Conservation (phyloP, 2,888 invertebrate species). For the Cryptosula pallasiana region DNA sequence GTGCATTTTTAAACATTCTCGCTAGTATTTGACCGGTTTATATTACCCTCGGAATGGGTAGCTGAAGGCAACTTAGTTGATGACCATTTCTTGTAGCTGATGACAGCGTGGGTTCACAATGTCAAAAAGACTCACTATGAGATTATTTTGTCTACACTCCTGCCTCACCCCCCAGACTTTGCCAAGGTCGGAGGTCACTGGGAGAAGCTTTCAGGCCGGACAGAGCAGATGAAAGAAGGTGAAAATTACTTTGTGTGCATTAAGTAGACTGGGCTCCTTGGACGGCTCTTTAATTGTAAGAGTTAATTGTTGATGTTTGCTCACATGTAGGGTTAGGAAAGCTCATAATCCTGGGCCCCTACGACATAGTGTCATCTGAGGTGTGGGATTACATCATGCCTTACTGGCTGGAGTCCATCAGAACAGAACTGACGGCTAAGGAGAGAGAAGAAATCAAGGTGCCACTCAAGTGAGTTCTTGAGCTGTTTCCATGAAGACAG, state of each 20-base stretch:
- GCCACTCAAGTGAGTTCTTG: conserved; percentile 61
- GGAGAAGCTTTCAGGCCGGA: conserved; percentile 58
- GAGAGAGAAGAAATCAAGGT: conserved; percentile 78
- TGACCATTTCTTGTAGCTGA: conserved; percentile 3
- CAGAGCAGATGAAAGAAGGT: conserved; percentile 89
- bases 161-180: conserved; percentile 94
- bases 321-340: conserved; percentile 67
- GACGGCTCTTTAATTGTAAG: too few relatives aligned
- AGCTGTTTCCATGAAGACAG: too few relatives aligned
- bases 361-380: conserved; percentile 90
- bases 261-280: too few relatives aligned
- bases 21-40: too few relatives aligned
- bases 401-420: conserved; percentile 96
- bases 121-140: conserved; percentile 78
- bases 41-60: too few relatives aligned
- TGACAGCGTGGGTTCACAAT: conserved; percentile 68
- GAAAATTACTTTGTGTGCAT: neutral
- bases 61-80: too few relatives aligned
- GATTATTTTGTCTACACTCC: conserved; percentile 83
- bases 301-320: too few relatives aligned
- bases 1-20: too few relatives aligned
- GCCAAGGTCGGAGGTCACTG: conserved; percentile 93
- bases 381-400: conserved; percentile 97
- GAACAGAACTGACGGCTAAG: conserved; percentile 63
- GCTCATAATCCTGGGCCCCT: conserved; percentile 90